These are phyloP conservation scores for Chrysocyon brachyurus DNA, from an alignment of 2,797 vertebrate species.

Conservation along the genomic window DNA sequence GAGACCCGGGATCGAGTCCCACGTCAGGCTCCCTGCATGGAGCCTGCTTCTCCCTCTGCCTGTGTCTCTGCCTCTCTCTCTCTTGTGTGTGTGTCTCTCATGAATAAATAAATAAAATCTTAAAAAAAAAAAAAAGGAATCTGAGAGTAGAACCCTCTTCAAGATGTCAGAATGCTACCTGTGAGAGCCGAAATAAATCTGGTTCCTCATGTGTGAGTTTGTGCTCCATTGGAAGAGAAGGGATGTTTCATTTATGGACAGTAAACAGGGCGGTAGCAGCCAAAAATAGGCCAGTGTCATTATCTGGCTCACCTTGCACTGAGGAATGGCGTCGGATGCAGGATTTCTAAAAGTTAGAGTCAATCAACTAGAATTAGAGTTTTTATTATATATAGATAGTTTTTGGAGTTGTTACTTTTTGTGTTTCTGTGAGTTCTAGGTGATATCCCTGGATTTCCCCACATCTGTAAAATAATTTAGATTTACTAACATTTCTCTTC, in stretches of 20 bases:
- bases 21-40: no score
- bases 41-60: no score
- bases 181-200: not conserved
- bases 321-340: not conserved
- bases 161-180: not conserved
- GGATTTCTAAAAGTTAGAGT: not conserved
- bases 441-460: not conserved
- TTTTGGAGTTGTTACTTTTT: not conserved
- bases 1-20: no score
- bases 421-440: not conserved
- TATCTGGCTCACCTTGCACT: not conserved
- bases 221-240: not conserved
- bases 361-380: not conserved
- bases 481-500: slow-evolving; percentile 3
- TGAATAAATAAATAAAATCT: no score
- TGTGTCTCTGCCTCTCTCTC: no score
- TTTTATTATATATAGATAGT: not conserved
- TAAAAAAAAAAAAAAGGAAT: not conserved
- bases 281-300: not conserved
- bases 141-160: not conserved
- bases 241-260: not conserved
- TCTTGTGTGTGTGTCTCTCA: no score
- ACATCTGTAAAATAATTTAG: not conserved
- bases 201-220: not conserved
- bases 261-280: not conserved